These are phyloP conservation scores for Notothenia coriiceps DNA, from an alignment of 2,113 vertebrate species.

Conservation along the genomic window DNA sequence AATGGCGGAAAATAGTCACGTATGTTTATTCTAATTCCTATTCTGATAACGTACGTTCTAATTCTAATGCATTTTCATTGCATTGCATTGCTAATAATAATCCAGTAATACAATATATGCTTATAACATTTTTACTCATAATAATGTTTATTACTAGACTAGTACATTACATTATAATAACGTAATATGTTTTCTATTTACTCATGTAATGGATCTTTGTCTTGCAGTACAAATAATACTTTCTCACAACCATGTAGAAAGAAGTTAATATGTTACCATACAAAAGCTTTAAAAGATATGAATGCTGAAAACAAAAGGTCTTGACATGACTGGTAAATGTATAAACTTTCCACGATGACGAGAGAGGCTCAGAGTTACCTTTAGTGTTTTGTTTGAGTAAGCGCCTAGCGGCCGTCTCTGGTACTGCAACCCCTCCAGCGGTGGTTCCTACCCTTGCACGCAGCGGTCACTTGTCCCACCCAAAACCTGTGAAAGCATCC, in stretches of 20 bases:
- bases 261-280: too few relatives aligned
- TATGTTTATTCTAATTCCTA: background rate
- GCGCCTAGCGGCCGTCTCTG: background rate
- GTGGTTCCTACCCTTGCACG: background rate
- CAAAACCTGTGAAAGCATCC: slow-evolving; percentile 47
- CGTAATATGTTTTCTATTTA: background rate
- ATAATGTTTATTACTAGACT: background rate
- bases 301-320: too few relatives aligned
- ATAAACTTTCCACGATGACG: background rate
- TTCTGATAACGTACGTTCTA: too few relatives aligned
- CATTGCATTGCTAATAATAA: background rate
- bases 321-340: too few relatives aligned
- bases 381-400: background rate
- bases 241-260: too few relatives aligned
- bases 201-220: background rate
- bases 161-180: too few relatives aligned
- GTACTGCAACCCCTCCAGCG: slow-evolving; percentile 15
- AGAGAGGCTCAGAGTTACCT: background rate
- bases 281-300: background rate
- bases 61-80: too few relatives aligned
- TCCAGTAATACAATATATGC: background rate
- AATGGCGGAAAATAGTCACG: background rate
- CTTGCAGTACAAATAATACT: background rate
- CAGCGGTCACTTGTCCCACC: slow-evolving; percentile 43
- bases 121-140: background rate